phyloP scores from a whole-genome alignment of 2,888 invertebrate genomes.

The Eulithis prunata region DNA sequence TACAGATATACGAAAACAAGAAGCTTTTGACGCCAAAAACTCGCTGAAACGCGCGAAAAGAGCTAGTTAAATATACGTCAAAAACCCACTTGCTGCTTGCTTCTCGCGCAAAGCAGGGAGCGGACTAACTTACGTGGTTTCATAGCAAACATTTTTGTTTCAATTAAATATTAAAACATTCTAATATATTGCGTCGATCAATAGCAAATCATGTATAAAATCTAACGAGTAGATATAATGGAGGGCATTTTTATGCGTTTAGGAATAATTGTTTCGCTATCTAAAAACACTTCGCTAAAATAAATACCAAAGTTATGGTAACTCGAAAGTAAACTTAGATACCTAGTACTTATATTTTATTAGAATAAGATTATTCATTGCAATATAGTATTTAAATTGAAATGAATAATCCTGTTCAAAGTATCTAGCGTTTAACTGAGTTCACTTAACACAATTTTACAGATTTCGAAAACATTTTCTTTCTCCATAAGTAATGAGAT shows the following conservation, averaged over 20 bases:
- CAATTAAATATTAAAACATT: slow-evolving; percentile 4
- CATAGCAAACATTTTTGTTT: slow-evolving; percentile 1
- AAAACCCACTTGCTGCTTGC: too few relatives aligned
- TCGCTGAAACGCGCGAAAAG: too few relatives aligned
- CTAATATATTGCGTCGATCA: slow-evolving; percentile 3
- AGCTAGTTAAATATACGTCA: too few relatives aligned
- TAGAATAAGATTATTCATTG: slow-evolving; percentile 29
- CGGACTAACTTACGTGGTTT: too few relatives aligned
- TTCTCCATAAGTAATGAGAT: slow-evolving; percentile 58
- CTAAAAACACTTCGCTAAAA: slow-evolving; percentile 24
- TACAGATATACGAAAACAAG: too few relatives aligned
- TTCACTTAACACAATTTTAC: slow-evolving; percentile 39
- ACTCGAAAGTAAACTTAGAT: slow-evolving; percentile 17
- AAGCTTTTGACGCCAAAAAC: too few relatives aligned
- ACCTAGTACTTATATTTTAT: slow-evolving; percentile 1
- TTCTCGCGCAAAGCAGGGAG: too few relatives aligned
- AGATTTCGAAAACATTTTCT: slow-evolving; percentile 48
- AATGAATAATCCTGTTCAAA: slow-evolving; percentile 45
- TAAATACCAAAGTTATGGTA: slow-evolving; percentile 22
- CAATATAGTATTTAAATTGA: slow-evolving; percentile 18
- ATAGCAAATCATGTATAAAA: slow-evolving; percentile 28
- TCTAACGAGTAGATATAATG: slow-evolving; percentile 25
- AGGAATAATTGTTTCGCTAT: slow-evolving; percentile 1
- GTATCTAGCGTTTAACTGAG: slow-evolving; percentile 29
- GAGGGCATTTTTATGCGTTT: slow-evolving; percentile 29